Base-by-base conservation (phyloP, 2,888 invertebrate species). In the Trissoscelio sp. region DNA sequence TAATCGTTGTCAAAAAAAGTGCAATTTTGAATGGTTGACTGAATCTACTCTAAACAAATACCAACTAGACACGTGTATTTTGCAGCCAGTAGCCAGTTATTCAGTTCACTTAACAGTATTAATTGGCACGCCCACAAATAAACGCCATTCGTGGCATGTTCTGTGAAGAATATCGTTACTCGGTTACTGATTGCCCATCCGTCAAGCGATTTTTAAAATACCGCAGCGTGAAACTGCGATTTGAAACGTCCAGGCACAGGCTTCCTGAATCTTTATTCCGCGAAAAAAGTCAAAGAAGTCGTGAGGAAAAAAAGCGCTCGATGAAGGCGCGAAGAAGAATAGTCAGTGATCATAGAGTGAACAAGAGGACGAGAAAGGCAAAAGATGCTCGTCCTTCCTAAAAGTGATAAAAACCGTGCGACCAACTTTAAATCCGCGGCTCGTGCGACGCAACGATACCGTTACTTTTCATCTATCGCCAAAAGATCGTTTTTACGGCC, bases 401-500 rank as follows among this genome's bases (percentile, higher is more conserved):
- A 81, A 80, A 75, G 57, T 74, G 62, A 81, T 67, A 86, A 87
- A 85, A 86, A 85, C 74, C 62, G 74, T 79, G 83, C 84, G 85
- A 80, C 81, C 85, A 85, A 86, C 84, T 87, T 85, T 86, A 87
- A 87, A 88, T 87, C 85, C 80, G 84, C 81, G 85, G 85, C 86
- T 88, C 88, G 88, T 88, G 88, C 88, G 86, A 86, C 79, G 72
- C 85, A 64, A 66, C 60, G 69, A 48, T 83, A 82, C 87, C 87
- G 87, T 87, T 87, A 86, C 39, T 62, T 66, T 79, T 72, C 75
- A 79, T 79, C 75, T 77, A 69, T 81, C 77, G 62, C 75, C 58
- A 73, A 73, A 73, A 73, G 78, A 22, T 34, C 22, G 37, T 73
- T 79, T 72, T 79, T 77, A 57, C 58, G 16, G 11, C 16, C 2